phyloP scores from a whole-genome alignment of 2,797 vertebrate genomes.

The Sternotherus odoratus region DNA sequence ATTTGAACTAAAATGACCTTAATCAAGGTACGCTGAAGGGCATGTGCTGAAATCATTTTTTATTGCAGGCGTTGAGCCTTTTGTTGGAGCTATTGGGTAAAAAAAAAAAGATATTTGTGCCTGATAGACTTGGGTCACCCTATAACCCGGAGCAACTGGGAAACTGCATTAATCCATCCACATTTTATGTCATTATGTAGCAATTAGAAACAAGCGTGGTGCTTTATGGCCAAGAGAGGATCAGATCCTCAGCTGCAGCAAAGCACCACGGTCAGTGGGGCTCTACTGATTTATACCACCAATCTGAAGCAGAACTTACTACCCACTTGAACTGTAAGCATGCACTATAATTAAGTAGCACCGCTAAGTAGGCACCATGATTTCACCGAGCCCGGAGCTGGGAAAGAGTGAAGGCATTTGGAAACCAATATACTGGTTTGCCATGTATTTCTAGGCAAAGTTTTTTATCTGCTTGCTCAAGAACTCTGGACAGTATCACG shows the following conservation, averaged over 20 bases:
- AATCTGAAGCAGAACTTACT: neutral
- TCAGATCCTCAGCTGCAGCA: neutral
- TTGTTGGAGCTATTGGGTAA: neutral
- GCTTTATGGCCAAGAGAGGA: slow-evolving; percentile 1
- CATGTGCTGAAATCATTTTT: slow-evolving; percentile 31
- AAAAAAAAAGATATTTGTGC: slow-evolving; percentile 55
- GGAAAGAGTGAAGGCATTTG: accelerated
- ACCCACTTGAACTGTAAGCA: neutral
- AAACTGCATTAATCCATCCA: neutral
- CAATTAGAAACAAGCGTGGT: neutral
- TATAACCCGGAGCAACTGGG: slow-evolving; percentile 8
- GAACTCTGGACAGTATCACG: neutral
- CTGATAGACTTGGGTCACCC: neutral
- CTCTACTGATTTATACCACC: neutral
- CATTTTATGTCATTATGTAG: neutral
- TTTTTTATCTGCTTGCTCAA: slow-evolving; percentile 15
- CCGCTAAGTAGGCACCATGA: neutral
- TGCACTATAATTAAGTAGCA: neutral
- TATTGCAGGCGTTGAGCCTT: slow-evolving; percentile 19
- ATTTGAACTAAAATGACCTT: slow-evolving; percentile 17
- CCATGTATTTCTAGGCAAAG: neutral
- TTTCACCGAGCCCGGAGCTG: neutral
- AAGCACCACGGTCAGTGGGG: neutral
- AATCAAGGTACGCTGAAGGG: slow-evolving; percentile 2
- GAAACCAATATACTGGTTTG: neutral